A percentile compares a stretch with the other conserved stretches of the same genome.
Evolutionary conservation across 2,113 vertebrate genomes (phyloP).

Genomic region (Lophotis ruficrista): DNA sequence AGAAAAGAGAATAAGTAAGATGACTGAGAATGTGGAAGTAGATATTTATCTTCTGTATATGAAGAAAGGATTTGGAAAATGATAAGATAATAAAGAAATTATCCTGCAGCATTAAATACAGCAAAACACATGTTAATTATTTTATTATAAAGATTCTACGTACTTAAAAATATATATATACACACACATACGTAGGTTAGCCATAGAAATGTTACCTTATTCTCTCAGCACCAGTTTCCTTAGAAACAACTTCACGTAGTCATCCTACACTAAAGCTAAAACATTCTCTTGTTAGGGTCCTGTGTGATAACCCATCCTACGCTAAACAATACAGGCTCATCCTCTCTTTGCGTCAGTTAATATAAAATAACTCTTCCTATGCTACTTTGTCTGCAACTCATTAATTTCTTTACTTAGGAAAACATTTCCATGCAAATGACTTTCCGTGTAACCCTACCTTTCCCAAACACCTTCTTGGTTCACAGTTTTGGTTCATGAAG

Average conservation of each 20-base stretch:
- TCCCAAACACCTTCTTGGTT: background rate
- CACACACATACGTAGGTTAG: background rate
- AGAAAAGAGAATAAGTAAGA: background rate
- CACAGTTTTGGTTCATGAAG: background rate
- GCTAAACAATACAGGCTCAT: background rate
- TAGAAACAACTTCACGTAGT: slow-evolving; percentile 58
- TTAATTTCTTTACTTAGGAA: background rate
- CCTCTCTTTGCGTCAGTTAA: background rate
- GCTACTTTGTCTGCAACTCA: background rate
- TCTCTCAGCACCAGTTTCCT: slow-evolving; percentile 55
- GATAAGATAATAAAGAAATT: background rate
- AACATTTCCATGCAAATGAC: slow-evolving; percentile 17
- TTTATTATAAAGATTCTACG: background rate
- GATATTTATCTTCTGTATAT: background rate
- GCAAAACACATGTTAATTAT: background rate
- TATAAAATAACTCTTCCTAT: background rate
- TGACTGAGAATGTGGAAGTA: rapidly evolving
- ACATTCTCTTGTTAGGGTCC: background rate
- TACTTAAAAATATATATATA: background rate
- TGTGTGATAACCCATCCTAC: slow-evolving; percentile 32
- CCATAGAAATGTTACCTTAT: slow-evolving; percentile 32
- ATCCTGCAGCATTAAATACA: background rate
- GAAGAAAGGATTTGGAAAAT: background rate
- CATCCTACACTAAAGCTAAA: slow-evolving; percentile 55
- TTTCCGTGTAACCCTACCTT: background rate